phyloP scores from a whole-genome alignment of 2,888 invertebrate species.

The Hirtodrosophila cameraria region DNA sequence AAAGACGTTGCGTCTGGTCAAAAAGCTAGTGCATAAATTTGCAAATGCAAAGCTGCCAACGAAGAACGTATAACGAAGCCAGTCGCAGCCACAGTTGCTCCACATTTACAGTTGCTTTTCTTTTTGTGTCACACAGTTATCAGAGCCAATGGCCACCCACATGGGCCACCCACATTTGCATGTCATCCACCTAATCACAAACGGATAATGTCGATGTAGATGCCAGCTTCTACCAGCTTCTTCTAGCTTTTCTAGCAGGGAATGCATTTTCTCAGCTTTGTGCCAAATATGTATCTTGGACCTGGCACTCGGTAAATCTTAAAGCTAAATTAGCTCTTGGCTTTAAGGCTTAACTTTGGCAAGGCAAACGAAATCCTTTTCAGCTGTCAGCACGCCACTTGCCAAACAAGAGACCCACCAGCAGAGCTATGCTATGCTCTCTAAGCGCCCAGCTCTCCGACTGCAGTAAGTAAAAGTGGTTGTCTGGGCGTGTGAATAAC shows the following conservation, averaged over 20 bases:
- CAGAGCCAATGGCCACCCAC: background rate
- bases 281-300: constrained; percentile 57
- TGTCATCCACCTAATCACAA: constrained; percentile 78
- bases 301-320: constrained; percentile 64
- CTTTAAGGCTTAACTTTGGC: constrained; percentile 79
- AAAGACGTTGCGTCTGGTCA: constrained; percentile 18
- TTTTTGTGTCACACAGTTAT: constrained; percentile 19
- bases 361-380: constrained; percentile 76
- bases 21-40: constrained; percentile 56
- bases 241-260: background rate
- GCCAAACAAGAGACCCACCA: constrained; percentile 68
- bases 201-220: constrained; percentile 70
- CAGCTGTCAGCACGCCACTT: constrained; percentile 80
- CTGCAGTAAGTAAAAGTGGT: constrained; percentile 74
- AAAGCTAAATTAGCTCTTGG: constrained; percentile 78
- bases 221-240: constrained; percentile 1
- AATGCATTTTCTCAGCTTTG: constrained; percentile 47
- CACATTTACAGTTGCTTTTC: constrained; percentile 34
- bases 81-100: constrained; percentile 26
- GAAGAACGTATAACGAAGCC: background rate
- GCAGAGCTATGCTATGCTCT: constrained; percentile 26
- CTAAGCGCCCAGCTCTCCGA: constrained; percentile 24
- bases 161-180: constrained; percentile 63
- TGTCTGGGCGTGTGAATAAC: constrained; percentile 40
- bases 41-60: constrained; percentile 24